These are phyloP conservation scores for Eulemur rufifrons DNA, from an alignment of 2,113 vertebrate genomes.

Conservation along the genomic window DNA sequence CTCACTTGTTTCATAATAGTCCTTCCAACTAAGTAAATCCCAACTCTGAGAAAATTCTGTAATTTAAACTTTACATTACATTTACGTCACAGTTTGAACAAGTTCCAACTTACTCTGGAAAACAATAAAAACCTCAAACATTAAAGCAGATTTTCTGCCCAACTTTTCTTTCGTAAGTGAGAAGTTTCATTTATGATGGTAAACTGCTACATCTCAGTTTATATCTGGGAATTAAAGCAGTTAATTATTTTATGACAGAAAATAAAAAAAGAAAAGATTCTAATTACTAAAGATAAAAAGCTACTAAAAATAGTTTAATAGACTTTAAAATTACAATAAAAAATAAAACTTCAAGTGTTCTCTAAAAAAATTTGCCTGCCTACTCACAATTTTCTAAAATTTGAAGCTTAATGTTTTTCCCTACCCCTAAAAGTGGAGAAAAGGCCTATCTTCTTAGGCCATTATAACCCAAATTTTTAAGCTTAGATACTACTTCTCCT, in stretches of 20 bases:
- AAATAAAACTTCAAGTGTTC: neutral
- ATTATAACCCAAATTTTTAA: neutral
- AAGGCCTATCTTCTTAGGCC: neutral
- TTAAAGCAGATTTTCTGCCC: neutral
- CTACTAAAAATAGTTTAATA: neutral
- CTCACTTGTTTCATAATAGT: neutral
- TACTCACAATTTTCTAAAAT: neutral
- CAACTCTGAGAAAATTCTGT: neutral
- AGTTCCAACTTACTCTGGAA: neutral
- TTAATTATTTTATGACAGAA: neutral
- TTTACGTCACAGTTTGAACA: neutral
- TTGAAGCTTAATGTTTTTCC: neutral
- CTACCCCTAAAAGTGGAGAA: neutral
- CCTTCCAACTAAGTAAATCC: neutral
- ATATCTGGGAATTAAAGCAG: neutral
- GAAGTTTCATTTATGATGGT: neutral
- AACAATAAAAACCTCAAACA: neutral
- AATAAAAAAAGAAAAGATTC: neutral
- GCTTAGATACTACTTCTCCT: neutral
- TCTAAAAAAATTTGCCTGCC: neutral
- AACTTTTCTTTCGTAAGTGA: neutral
- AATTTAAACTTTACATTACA: neutral
- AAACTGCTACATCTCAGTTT: neutral
- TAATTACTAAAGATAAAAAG: constrained; percentile 12
- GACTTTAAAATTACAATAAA: neutral